Percentiles rank a stretch among this genome's conserved stretches.
Evolutionary conservation across 2,888 invertebrate genomes (phyloP).

Genomic region (Meloe dianella): DNA sequence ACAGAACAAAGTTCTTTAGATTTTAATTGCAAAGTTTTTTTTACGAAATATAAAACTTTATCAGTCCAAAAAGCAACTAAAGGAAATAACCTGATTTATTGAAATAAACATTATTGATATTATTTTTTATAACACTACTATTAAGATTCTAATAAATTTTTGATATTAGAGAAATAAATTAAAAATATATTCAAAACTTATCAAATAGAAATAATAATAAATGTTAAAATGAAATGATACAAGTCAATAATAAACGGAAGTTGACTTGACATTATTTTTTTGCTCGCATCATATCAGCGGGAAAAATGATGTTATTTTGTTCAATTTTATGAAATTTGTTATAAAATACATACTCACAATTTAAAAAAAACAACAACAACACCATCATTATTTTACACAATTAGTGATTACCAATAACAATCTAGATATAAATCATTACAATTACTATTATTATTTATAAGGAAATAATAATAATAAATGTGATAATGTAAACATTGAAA

Average conservation of each 20-base stretch:
- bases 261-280: slow-evolving; percentile 21
- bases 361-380: too few relatives aligned
- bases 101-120: not conserved
- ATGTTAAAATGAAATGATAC: slow-evolving; percentile 13
- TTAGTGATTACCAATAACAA: too few relatives aligned
- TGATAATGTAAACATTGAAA: too few relatives aligned
- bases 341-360: not conserved
- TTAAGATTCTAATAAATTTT: not conserved
- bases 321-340: slow-evolving; percentile 9
- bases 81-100: slow-evolving; percentile 9
- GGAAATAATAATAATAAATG: too few relatives aligned
- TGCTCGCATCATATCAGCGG: slow-evolving; percentile 24
- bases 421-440: too few relatives aligned
- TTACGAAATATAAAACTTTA: not conserved
- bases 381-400: too few relatives aligned
- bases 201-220: not conserved
- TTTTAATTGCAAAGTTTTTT: not conserved
- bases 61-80: slow-evolving; percentile 13
- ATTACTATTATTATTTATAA: too few relatives aligned
- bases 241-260: slow-evolving; percentile 20
- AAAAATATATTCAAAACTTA: not conserved
- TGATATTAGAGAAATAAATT: not conserved
- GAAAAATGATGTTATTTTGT: slow-evolving; percentile 20
- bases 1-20: not conserved
- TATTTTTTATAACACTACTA: slow-evolving; percentile 1